Percentiles rank a stretch among this genome's conserved stretches.
Conservation (phyloP, 2,797 vertebrate species). For the Bryconaethiops microstoma region DNA sequence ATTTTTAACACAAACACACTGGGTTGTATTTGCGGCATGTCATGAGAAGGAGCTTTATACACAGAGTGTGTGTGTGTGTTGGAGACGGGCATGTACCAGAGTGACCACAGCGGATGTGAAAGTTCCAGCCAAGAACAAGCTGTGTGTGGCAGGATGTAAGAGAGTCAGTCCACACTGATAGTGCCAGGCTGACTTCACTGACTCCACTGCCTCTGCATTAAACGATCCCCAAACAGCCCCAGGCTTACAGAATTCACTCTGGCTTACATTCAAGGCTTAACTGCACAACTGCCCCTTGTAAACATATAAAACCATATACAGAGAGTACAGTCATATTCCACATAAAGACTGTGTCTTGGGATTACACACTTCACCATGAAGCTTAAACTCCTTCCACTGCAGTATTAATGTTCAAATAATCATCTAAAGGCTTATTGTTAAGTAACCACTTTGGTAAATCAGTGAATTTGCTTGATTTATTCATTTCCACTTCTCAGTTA, state of each 20-base stretch:
- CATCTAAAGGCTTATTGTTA: too few relatives aligned
- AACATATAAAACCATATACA: background rate
- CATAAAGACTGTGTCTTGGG: background rate
- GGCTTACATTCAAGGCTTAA: slow-evolving; percentile 5
- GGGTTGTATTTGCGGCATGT: background rate
- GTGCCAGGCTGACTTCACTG: background rate
- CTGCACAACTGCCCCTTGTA: background rate
- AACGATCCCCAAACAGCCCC: background rate
- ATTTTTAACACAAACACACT: too few relatives aligned
- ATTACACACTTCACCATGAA: background rate
- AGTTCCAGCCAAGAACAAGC: background rate
- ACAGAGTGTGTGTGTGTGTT: background rate
- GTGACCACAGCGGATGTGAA: background rate
- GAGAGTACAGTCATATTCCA: background rate
- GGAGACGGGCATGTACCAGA: background rate
- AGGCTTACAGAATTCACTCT: background rate
- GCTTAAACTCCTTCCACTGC: background rate
- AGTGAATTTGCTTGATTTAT: too few relatives aligned
- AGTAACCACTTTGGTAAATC: too few relatives aligned
- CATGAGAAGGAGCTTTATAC: background rate
- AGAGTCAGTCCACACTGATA: background rate
- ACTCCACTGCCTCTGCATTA: background rate
- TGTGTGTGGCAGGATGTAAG: slow-evolving; percentile 1
- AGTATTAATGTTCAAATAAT: background rate
- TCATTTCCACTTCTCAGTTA: too few relatives aligned